Conservation (phyloP, 2,797 vertebrate genomes). For the Amazonetta brasiliensis region DNA sequence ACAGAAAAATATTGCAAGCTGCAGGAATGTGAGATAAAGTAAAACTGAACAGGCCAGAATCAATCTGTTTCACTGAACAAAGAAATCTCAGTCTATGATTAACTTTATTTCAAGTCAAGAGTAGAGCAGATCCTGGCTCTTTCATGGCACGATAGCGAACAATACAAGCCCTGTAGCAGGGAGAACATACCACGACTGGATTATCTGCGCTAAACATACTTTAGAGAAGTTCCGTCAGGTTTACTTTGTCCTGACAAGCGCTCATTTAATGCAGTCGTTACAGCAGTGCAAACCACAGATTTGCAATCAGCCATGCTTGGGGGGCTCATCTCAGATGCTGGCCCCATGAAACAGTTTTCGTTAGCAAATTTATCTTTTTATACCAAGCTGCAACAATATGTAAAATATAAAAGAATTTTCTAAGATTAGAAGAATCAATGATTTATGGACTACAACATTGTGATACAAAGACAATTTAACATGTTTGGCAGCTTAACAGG, state of each 20-base stretch:
- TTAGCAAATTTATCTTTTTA: neutral
- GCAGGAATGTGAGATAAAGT: neutral
- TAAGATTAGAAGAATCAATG: neutral
- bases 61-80: neutral
- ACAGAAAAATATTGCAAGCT: neutral
- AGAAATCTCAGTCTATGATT: neutral
- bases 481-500: neutral
- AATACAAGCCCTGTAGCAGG: neutral
- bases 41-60: neutral
- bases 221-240: neutral
- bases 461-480: neutral
- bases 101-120: neutral
- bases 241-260: neutral
- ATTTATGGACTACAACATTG: neutral
- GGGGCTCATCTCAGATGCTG: neutral
- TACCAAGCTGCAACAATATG: neutral
- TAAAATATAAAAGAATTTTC: neutral
- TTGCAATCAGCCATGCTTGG: neutral
- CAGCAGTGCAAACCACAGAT: neutral
- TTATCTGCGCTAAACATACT: neutral
- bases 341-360: neutral
- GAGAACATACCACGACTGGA: neutral
- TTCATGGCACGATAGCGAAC: neutral
- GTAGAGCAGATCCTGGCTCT: neutral
- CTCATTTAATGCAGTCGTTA: neutral